phyloP scores from a whole-genome alignment of 2,113 vertebrate species.

The Caracal caracal region DNA sequence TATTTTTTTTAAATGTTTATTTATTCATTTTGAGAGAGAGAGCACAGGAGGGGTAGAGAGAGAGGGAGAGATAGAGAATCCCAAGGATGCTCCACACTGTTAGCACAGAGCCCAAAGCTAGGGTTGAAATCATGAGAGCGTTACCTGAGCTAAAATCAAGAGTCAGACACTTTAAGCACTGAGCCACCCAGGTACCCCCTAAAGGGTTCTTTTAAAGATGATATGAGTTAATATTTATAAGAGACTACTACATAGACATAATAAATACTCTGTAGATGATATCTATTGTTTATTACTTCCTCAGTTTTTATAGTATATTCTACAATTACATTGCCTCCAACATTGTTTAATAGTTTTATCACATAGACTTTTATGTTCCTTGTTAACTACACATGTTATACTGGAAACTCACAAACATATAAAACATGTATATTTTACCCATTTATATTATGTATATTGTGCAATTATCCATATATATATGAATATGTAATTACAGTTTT shows the following conservation, averaged over 20 bases:
- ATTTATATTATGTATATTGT: no score
- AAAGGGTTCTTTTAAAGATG: neutral
- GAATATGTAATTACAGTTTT: neutral
- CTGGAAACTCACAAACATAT: neutral
- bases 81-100: neutral
- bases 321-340: neutral
- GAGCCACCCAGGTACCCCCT: neutral
- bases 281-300: neutral
- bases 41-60: neutral
- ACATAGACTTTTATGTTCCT: neutral
- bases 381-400: neutral
- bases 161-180: neutral
- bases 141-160: neutral
- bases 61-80: neutral
- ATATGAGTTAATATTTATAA: neutral
- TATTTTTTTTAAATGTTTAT: neutral
- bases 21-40: neutral
- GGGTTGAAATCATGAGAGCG: neutral
- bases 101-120: neutral
- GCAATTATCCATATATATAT: neutral
- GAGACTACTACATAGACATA: fast-evolving
- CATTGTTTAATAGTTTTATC: neutral
- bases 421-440: neutral
- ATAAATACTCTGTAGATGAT: neutral
- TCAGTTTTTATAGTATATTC: neutral